Evolutionary conservation across 1,140 invertebrate genomes (phyloP).

Genomic region (Papilio aristodemus): DNA sequence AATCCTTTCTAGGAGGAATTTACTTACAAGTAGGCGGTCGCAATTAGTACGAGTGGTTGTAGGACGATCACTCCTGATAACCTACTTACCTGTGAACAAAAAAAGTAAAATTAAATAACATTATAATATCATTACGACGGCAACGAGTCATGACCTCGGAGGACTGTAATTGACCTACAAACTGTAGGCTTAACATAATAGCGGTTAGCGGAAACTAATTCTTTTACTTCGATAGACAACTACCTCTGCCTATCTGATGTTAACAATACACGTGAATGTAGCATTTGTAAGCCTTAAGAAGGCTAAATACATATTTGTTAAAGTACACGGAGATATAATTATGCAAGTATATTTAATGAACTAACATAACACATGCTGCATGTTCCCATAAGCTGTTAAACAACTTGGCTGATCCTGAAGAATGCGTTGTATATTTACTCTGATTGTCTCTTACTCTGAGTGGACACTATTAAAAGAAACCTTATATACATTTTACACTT

Average conservation of each 20-base stretch:
- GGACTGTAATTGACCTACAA: constrained; percentile 67
- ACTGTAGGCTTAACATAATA: constrained; percentile 40
- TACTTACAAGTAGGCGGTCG: constrained; percentile 35
- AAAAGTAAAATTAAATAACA: constrained; percentile 70
- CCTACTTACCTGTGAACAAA: constrained; percentile 74
- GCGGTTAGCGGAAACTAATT: constrained; percentile 35
- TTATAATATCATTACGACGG: constrained; percentile 73
- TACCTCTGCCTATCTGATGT: no score
- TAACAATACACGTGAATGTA: no score
- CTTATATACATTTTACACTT: no score
- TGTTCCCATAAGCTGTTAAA: no score
- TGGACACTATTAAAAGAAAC: no score
- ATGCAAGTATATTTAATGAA: no score
- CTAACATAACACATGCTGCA: no score
- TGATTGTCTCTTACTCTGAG: no score
- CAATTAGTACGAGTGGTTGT: constrained; percentile 35
- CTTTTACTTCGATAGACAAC: background rate
- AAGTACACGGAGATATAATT: no score
- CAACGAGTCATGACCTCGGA: constrained; percentile 61
- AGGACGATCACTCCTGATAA: constrained; percentile 43
- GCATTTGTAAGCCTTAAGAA: background rate
- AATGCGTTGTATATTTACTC: no score
- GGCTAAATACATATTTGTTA: no score
- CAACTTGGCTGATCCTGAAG: no score
- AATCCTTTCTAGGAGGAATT: constrained; percentile 25